Conservation (phyloP, 92 coral and sea anemone genomes). For the Heteractis magnifica region DNA sequence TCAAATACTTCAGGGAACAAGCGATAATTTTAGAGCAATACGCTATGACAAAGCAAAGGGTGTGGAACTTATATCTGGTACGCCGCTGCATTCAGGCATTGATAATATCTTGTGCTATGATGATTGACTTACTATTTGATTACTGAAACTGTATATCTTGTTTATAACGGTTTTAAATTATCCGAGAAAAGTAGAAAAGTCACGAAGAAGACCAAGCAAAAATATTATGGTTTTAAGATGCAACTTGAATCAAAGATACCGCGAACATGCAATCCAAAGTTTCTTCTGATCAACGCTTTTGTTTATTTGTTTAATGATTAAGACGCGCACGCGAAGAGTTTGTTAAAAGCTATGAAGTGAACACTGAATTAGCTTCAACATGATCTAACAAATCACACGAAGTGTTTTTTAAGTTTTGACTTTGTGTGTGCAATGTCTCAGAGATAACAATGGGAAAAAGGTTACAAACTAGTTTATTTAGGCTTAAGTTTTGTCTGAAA, state of each 20-base stretch:
- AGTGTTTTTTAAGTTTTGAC: background rate
- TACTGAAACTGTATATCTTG: background rate
- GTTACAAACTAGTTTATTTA: background rate
- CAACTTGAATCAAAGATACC: background rate
- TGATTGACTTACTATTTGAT: background rate
- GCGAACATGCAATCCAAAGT: background rate
- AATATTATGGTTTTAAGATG: background rate
- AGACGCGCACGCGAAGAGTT: background rate
- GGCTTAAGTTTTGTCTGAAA: background rate
- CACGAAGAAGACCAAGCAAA: background rate
- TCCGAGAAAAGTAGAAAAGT: background rate
- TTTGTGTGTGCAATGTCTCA: background rate
- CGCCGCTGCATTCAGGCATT: too few species aligned
- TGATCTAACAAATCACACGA: background rate
- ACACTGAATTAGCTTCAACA: background rate
- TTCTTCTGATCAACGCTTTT: background rate
- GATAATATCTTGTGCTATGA: too few species aligned
- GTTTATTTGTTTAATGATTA: background rate
- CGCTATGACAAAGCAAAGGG: background rate
- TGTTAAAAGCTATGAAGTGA: background rate
- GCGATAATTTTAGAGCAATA: too few species aligned
- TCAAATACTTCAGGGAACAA: too few species aligned
- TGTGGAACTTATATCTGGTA: background rate
- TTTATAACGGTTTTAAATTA: background rate
- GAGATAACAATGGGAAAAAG: background rate